Percentiles rank a stretch among this genome's conserved stretches.
These are phyloP conservation scores for Cheiracanthium punctorium DNA, from an alignment of 2,888 invertebrate genomes.

Conservation along the genomic window DNA sequence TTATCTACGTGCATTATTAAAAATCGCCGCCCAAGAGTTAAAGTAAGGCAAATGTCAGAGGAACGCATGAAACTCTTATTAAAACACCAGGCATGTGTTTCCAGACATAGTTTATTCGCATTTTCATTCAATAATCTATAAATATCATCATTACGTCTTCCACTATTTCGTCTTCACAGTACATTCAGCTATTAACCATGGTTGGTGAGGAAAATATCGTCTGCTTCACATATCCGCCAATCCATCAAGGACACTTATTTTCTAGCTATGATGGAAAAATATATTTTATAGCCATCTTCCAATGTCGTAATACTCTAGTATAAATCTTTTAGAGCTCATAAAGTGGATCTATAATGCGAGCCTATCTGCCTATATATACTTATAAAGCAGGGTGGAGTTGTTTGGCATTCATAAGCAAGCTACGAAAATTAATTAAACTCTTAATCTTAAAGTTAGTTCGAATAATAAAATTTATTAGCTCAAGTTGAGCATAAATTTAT, in stretches of 20 bases:
- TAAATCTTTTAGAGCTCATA: conserved; percentile 58
- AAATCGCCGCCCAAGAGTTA: too few species aligned
- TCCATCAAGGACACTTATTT: conserved; percentile 36
- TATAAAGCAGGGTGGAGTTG: neutral
- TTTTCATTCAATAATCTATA: too few species aligned
- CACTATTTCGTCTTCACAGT: too few species aligned
- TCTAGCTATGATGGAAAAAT: conserved; percentile 10
- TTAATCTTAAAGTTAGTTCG: neutral
- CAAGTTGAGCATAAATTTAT: neutral
- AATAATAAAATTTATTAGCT: neutral
- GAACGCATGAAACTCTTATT: too few species aligned
- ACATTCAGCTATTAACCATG: conserved; percentile 17
- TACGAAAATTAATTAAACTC: neutral
- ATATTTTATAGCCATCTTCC: conserved; percentile 29
- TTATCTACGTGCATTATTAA: too few species aligned
- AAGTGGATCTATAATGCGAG: conserved; percentile 34
- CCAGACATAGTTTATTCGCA: too few species aligned
- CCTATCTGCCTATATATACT: neutral
- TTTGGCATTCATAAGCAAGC: neutral
- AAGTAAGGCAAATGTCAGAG: too few species aligned
- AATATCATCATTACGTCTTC: too few species aligned
- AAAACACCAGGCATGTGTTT: too few species aligned
- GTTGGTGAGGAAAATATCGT: neutral
- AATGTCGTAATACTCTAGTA: conserved; percentile 37
- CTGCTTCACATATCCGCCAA: conserved; percentile 1